Percentiles rank a stretch among this genome's conserved stretches.
These are phyloP conservation scores for Phytoseiulus persimilis DNA, from an alignment of 2,888 invertebrate genomes.

Conservation along the genomic window DNA sequence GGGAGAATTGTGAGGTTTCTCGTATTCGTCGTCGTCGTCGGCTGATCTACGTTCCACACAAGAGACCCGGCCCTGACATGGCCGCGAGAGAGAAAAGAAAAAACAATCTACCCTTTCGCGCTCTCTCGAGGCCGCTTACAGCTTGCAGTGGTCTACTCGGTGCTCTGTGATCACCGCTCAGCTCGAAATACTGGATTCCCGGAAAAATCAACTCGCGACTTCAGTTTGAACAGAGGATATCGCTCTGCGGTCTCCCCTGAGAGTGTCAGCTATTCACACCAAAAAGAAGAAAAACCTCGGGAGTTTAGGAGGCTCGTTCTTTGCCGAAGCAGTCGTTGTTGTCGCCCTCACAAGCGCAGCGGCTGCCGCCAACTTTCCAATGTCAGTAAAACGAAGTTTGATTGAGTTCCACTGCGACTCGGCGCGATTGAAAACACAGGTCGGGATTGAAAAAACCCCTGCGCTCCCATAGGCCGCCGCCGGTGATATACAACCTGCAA, in stretches of 20 bases:
- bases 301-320: not conserved
- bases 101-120: not conserved
- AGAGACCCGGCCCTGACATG: not conserved
- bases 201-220: not conserved
- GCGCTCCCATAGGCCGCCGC: not conserved
- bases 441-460: not conserved
- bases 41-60: not conserved
- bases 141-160: not conserved
- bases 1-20: not conserved
- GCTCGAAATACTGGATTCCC: not conserved
- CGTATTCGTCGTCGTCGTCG: not conserved
- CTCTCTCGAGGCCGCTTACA: too few relatives aligned
- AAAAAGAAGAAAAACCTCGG: not conserved
- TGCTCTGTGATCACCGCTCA: not conserved
- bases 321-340: not conserved
- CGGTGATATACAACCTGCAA: constrained; percentile 35
- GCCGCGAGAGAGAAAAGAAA: not conserved
- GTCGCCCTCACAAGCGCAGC: not conserved
- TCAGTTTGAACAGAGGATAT: not conserved
- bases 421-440: not conserved
- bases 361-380: not conserved
- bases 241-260: not conserved
- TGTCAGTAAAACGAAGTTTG: not conserved
- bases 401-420: not conserved
- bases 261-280: not conserved